phyloP scores from a whole-genome alignment of 2,113 vertebrate genomes.

The Pelmatolapia mariae region DNA sequence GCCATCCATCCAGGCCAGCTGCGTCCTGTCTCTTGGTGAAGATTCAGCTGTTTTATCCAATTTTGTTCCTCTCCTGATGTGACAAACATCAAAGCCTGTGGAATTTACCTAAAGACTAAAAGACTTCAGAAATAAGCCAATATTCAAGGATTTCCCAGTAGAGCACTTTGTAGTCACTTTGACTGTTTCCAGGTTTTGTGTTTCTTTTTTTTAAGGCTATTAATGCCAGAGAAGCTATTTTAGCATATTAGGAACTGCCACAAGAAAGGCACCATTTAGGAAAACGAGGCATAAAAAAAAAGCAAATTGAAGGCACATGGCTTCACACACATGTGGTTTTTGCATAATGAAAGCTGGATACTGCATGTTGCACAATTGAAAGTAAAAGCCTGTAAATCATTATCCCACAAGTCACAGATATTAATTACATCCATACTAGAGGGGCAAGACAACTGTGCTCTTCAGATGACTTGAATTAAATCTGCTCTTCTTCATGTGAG shows the following conservation, averaged over 20 bases:
- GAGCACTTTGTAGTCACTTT: not conserved
- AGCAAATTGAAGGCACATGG: constrained; percentile 4
- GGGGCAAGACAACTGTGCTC: not conserved
- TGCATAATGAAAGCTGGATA: not conserved
- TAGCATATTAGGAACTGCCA: not conserved
- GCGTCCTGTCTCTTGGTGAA: not conserved
- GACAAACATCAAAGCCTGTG: constrained; percentile 26
- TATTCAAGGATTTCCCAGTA: not conserved
- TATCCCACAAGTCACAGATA: not conserved
- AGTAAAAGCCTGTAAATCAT: not conserved
- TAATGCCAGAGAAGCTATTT: not conserved
- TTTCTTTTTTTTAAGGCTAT: not conserved
- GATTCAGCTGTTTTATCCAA: constrained; percentile 2
- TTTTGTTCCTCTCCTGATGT: not conserved
- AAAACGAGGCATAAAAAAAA: not conserved
- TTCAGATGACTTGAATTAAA: not conserved
- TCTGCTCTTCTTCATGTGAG: not conserved
- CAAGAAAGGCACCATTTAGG: constrained; percentile 10
- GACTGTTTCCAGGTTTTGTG: not conserved
- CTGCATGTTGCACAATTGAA: not conserved
- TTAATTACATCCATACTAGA: not conserved
- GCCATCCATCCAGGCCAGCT: constrained; percentile 24
- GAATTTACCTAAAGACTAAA: constrained; percentile 17
- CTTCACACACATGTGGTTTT: constrained; percentile 5
- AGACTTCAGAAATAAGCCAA: not conserved